Conservation (phyloP, 2,113 vertebrate genomes). For the Stictonetta naevosa region DNA sequence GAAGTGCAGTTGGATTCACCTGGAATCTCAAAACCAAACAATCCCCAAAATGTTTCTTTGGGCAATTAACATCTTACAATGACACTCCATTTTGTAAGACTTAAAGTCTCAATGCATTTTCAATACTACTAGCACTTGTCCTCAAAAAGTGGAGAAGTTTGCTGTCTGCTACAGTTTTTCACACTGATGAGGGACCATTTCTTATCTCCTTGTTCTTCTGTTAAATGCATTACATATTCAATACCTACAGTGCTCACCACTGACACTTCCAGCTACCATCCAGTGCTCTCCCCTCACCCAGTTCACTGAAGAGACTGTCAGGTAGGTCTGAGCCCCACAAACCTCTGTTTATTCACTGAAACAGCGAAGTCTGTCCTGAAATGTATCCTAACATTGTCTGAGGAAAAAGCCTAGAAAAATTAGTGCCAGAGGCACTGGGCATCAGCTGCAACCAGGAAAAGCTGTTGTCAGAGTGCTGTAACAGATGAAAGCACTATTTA, state of each 20-base stretch:
- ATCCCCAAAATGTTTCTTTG: background rate
- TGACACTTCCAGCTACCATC: background rate
- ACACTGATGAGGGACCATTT: background rate
- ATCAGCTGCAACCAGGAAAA: background rate
- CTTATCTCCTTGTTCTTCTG: background rate
- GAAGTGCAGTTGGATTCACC: background rate
- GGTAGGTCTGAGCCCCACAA: background rate
- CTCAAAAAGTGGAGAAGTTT: background rate
- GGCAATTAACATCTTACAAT: background rate
- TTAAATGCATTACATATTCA: background rate
- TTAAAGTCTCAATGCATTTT: background rate
- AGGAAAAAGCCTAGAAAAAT: background rate
- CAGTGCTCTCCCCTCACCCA: background rate
- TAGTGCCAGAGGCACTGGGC: background rate
- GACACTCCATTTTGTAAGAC: background rate
- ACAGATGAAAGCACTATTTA: background rate
- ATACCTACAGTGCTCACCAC: background rate
- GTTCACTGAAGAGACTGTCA: background rate
- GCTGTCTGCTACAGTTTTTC: background rate
- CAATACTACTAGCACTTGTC: background rate
- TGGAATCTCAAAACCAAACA: background rate
- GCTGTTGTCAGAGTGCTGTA: background rate
- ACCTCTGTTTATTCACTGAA: background rate
- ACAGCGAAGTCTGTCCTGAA: background rate
- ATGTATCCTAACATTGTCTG: background rate